These are phyloP conservation scores for Agrilus biguttatus DNA, from an alignment of 2,888 invertebrate genomes.

Conservation along the genomic window DNA sequence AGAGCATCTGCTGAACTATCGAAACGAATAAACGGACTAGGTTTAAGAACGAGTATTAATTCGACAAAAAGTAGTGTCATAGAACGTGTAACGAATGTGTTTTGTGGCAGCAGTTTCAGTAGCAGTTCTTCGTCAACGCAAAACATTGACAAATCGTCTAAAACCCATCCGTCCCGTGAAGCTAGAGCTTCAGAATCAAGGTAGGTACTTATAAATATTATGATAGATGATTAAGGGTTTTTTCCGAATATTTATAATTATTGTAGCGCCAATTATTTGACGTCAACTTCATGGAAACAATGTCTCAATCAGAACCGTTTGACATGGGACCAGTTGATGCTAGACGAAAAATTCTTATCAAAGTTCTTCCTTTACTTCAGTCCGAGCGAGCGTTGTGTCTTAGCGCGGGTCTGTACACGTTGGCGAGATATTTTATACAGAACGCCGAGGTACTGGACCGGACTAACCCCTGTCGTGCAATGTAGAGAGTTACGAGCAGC, in stretches of 20 bases:
- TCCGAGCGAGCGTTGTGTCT: slow-evolving; percentile 58
- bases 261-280: slow-evolving; percentile 3
- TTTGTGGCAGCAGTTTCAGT: slow-evolving; percentile 47
- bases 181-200: neutral
- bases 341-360: slow-evolving; percentile 73
- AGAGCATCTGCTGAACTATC: slow-evolving; percentile 81
- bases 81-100: slow-evolving; percentile 76
- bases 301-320: slow-evolving; percentile 41
- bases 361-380: slow-evolving; percentile 26
- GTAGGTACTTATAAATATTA: too few relatives aligned
- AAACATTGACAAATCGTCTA: neutral
- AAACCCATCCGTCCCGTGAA: neutral
- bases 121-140: neutral
- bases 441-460: slow-evolving; percentile 76
- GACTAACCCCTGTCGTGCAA: slow-evolving; percentile 70
- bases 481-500: slow-evolving; percentile 66
- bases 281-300: slow-evolving; percentile 15
- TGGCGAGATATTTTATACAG: slow-evolving; percentile 86
- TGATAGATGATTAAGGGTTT: too few relatives aligned
- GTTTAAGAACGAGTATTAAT: slow-evolving; percentile 29
- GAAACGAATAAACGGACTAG: slow-evolving; percentile 74
- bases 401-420: slow-evolving; percentile 73
- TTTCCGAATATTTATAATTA: too few relatives aligned
- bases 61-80: slow-evolving; percentile 51
- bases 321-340: slow-evolving; percentile 60